Conservation (phyloP, 2,888 invertebrate species). For the Gortyna flavago region DNA sequence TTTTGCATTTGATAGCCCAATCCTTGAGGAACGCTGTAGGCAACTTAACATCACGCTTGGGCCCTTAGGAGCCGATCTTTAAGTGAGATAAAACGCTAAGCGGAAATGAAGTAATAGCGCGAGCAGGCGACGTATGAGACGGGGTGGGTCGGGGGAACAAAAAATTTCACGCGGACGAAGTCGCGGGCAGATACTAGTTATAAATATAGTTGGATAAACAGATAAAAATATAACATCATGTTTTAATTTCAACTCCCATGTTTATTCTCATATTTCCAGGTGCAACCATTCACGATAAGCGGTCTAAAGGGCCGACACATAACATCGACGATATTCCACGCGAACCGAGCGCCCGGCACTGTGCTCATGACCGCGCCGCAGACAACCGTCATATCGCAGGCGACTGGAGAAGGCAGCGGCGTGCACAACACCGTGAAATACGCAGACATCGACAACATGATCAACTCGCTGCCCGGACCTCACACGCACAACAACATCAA, state of each 20-base stretch:
- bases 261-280: constrained; percentile 70
- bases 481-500: constrained; percentile 72
- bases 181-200: too few relatives aligned
- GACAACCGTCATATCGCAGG: constrained; percentile 85
- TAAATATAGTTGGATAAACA: background rate
- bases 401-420: constrained; percentile 73
- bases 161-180: too few relatives aligned
- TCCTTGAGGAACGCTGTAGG: too few relatives aligned
- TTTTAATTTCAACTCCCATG: background rate
- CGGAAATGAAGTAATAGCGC: too few relatives aligned
- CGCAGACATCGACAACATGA: constrained; percentile 83
- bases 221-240: background rate
- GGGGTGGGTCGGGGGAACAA: too few relatives aligned
- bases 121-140: too few relatives aligned
- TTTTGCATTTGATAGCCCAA: too few relatives aligned
- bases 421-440: constrained; percentile 78
- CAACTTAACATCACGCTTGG: too few relatives aligned
- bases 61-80: too few relatives aligned
- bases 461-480: constrained; percentile 75
- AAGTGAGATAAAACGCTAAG: too few relatives aligned
- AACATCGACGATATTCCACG: constrained; percentile 85
- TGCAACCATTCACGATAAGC: constrained; percentile 84
- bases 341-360: constrained; percentile 81
- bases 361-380: constrained; percentile 85
- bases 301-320: constrained; percentile 83